Percentiles rank a stretch among this genome's conserved stretches.
These are phyloP conservation scores for Aythya baeri DNA, from an alignment of 2,113 vertebrate genomes.

Conservation along the genomic window DNA sequence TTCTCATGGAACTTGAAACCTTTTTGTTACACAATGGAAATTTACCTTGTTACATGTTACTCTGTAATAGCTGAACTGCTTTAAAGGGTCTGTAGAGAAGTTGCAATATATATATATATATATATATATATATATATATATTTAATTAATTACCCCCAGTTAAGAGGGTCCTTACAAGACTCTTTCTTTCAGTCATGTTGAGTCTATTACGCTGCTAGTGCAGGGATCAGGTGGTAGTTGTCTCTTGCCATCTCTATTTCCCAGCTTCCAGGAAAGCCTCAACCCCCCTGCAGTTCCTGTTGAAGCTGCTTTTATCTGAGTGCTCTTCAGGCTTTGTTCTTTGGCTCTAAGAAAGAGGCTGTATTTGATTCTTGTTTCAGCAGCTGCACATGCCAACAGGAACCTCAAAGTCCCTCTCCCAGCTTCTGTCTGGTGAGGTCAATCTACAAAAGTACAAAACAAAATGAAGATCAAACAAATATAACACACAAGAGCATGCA, in stretches of 20 bases:
- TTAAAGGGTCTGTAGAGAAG: not conserved
- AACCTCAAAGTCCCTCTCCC: fast-evolving
- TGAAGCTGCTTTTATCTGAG: not conserved
- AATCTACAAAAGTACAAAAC: not conserved
- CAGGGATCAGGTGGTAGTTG: not conserved
- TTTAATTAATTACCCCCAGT: not conserved
- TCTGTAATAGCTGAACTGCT: not conserved
- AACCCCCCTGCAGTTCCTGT: not conserved
- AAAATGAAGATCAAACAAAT: not conserved
- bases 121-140: too few species aligned
- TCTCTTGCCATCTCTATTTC: not conserved
- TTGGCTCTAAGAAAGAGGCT: not conserved
- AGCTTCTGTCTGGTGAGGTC: not conserved
- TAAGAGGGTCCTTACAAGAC: not conserved
- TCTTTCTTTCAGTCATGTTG: not conserved
- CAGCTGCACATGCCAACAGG: not conserved
- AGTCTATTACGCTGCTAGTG: not conserved
- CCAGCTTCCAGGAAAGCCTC: not conserved
- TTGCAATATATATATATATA: not conserved
- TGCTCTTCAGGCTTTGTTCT: not conserved
- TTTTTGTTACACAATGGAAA: not conserved
- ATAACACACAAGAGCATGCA: not conserved
- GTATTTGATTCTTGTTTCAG: not conserved
- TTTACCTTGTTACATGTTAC: not conserved
- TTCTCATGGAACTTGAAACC: not conserved